Conservation (phyloP, 1,140 invertebrate species). For the Ladona fulva region DNA sequence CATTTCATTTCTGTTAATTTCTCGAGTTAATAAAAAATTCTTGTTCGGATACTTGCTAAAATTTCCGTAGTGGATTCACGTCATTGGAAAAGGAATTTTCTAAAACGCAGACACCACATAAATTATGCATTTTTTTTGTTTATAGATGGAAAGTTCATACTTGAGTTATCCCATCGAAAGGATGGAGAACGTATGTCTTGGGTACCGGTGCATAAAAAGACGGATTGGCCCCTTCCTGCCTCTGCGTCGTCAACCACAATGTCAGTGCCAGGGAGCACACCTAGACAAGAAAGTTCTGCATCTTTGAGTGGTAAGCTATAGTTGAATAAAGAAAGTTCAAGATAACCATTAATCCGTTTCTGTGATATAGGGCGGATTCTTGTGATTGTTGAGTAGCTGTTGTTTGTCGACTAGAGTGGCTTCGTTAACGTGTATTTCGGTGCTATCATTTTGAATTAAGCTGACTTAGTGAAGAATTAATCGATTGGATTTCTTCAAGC, state of each 20-base stretch:
- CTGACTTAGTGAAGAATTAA: too few relatives aligned
- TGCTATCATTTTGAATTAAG: too few relatives aligned
- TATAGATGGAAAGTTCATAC: slow-evolving; percentile 72
- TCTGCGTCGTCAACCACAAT: slow-evolving; percentile 22
- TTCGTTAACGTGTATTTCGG: too few relatives aligned
- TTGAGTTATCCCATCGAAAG: slow-evolving; percentile 71
- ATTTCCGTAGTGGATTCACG: not conserved
- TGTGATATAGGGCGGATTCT: too few relatives aligned
- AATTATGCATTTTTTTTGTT: slow-evolving; percentile 18
- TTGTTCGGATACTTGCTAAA: not conserved
- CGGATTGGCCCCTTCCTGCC: slow-evolving; percentile 66
- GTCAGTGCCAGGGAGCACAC: slow-evolving; percentile 50
- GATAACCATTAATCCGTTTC: too few relatives aligned
- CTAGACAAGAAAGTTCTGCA: slow-evolving; percentile 47
- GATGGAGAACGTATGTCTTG: slow-evolving; percentile 72
- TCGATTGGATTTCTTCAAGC: too few relatives aligned
- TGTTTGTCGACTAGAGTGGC: too few relatives aligned
- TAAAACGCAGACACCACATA: too few relatives aligned
- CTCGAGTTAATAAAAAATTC: too few relatives aligned
- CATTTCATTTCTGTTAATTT: too few relatives aligned
- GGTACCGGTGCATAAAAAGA: slow-evolving; percentile 78
- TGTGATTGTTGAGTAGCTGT: too few relatives aligned
- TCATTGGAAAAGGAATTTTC: not conserved
- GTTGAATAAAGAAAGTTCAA: too few relatives aligned
- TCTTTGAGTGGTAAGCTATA: slow-evolving; percentile 48